These are phyloP conservation scores for Nyctalus aviator DNA, from an alignment of 2,797 vertebrate species.

Conservation along the genomic window DNA sequence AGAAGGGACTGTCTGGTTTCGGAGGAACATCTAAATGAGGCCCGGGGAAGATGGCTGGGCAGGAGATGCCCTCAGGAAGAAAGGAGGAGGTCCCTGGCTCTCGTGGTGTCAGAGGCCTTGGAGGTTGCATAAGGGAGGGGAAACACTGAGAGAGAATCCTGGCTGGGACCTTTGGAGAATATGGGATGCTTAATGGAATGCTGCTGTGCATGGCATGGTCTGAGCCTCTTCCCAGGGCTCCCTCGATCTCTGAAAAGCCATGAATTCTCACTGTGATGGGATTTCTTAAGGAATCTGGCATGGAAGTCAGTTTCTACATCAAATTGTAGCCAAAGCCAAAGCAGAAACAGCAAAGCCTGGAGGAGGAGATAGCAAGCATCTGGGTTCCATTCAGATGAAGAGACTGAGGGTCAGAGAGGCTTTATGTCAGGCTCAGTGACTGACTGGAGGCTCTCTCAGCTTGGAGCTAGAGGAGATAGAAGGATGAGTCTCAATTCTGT, in stretches of 20 bases:
- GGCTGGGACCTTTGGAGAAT: background rate
- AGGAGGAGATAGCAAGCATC: background rate
- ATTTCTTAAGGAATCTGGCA: background rate
- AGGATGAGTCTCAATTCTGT: background rate
- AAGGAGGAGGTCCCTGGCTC: background rate
- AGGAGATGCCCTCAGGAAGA: background rate
- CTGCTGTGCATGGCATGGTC: background rate
- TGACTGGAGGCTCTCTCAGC: background rate
- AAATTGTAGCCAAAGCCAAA: background rate
- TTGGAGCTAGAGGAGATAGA: background rate
- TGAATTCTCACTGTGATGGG: background rate
- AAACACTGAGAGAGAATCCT: background rate
- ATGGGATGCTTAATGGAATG: accelerated
- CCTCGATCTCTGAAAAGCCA: background rate
- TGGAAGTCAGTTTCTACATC: background rate
- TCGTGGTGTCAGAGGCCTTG: background rate
- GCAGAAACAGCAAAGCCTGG: background rate
- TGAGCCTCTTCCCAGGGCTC: background rate
- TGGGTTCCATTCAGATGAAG: background rate
- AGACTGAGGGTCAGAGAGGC: background rate
- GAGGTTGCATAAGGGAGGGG: background rate
- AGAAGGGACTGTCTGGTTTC: background rate
- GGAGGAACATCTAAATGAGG: background rate
- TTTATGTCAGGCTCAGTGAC: background rate
- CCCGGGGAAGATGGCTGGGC: background rate